Evolutionary conservation across 2,797 vertebrate genomes (phyloP).

Genomic region (Bovichtus variegatus): DNA sequence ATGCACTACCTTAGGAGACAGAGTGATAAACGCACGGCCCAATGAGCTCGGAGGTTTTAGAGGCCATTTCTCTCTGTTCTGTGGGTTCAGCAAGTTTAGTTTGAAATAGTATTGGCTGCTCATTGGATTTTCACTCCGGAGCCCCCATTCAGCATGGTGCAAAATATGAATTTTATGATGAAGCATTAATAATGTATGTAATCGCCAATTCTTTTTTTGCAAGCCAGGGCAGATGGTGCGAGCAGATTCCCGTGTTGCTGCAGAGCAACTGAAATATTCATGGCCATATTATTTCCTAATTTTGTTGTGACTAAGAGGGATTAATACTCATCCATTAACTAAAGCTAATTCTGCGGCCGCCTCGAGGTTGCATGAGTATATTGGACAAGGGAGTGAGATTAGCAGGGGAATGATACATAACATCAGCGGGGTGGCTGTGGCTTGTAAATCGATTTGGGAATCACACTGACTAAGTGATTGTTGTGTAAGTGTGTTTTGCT

Average conservation of each 20-base stretch:
- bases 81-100: constrained; percentile 70
- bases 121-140: constrained; percentile 63
- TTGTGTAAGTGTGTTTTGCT: constrained; percentile 67
- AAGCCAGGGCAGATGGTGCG: constrained; percentile 58
- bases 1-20: constrained; percentile 67
- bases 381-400: constrained; percentile 80
- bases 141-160: constrained; percentile 49
- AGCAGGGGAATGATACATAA: constrained; percentile 81
- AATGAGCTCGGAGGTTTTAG: constrained; percentile 41
- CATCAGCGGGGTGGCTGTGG: constrained; percentile 60
- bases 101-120: constrained; percentile 71
- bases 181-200: constrained; percentile 81
- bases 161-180: constrained; percentile 79
- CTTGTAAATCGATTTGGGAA: constrained; percentile 82
- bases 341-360: constrained; percentile 76
- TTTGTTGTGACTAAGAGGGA: constrained; percentile 87
- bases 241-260: constrained; percentile 70
- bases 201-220: constrained; percentile 69
- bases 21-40: constrained; percentile 60
- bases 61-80: constrained; percentile 61
- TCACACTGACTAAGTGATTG: constrained; percentile 76
- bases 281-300: constrained; percentile 85
- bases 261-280: constrained; percentile 85
- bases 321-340: constrained; percentile 86
- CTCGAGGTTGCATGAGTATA: constrained; percentile 63